Evolutionary conservation across 2,797 vertebrate genomes (phyloP).

Genomic region (Perodicticus potto): DNA sequence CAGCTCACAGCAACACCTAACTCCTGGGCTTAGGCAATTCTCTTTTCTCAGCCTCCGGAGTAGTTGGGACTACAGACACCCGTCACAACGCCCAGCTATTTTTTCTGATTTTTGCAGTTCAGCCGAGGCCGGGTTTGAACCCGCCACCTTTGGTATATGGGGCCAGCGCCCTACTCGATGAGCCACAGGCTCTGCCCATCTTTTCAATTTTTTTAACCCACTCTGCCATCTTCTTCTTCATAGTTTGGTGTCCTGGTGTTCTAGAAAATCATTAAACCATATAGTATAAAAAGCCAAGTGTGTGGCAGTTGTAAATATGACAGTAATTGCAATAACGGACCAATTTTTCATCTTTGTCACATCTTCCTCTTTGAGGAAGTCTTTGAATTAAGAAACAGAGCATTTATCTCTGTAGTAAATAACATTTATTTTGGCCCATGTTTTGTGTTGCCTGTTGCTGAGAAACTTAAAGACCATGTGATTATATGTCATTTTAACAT

Average conservation of each 20-base stretch:
- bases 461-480: not conserved
- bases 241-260: not conserved
- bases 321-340: not conserved
- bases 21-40: too few relatives aligned
- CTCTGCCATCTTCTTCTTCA: not conserved
- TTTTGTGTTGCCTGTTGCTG: not conserved
- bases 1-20: too few relatives aligned
- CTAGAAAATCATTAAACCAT: not conserved
- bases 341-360: not conserved
- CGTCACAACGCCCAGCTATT: too few relatives aligned
- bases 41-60: too few relatives aligned
- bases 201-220: not conserved
- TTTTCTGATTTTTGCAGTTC: too few relatives aligned
- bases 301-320: not conserved
- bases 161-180: too few relatives aligned
- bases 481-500: not conserved
- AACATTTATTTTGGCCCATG: slow-evolving; percentile 24
- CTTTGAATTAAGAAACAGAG: not conserved
- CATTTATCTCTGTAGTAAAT: slow-evolving; percentile 5
- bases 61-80: too few relatives aligned
- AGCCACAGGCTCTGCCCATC: not conserved
- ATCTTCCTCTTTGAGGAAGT: not conserved
- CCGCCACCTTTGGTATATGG: too few relatives aligned
- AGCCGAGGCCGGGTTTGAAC: too few relatives aligned
- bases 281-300: not conserved